These are phyloP conservation scores for Hassar affinis DNA, from an alignment of 2,113 vertebrate species.

Conservation along the genomic window DNA sequence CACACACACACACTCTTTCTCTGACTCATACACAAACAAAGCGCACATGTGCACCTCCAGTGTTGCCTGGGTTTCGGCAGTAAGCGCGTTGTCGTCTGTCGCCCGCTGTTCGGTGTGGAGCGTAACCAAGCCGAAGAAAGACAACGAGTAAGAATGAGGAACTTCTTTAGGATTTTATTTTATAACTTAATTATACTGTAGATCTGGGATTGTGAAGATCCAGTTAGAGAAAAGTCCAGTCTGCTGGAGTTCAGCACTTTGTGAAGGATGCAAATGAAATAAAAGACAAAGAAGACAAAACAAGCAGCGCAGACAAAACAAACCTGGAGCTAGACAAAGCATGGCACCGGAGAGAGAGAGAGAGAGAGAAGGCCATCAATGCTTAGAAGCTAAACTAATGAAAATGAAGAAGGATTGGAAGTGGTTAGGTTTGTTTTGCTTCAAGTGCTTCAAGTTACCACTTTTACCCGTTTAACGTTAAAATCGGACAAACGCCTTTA, in stretches of 20 bases:
- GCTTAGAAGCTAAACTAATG: too few species aligned
- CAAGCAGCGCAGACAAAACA: too few species aligned
- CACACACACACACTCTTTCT: conserved; percentile 51
- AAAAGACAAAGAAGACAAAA: not conserved
- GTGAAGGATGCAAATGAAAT: not conserved
- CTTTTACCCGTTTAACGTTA: too few species aligned
- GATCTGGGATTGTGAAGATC: not conserved
- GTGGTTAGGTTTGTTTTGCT: too few species aligned
- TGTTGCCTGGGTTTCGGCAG: conserved; percentile 64
- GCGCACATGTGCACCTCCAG: conserved; percentile 50
- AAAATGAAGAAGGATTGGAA: too few species aligned
- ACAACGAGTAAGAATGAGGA: not conserved
- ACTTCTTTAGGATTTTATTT: not conserved
- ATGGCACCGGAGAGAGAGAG: too few species aligned
- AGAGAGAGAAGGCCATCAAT: too few species aligned
- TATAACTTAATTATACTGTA: not conserved
- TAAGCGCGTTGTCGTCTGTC: conserved; percentile 71
- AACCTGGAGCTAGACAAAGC: too few species aligned
- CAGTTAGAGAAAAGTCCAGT: not conserved
- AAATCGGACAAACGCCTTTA: too few species aligned
- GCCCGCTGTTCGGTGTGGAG: conserved; percentile 59
- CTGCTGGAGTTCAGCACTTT: too few species aligned
- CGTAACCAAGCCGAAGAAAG: conserved; percentile 60
- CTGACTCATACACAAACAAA: conserved; percentile 36
- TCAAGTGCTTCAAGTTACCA: too few species aligned